A percentile compares a stretch with the other conserved stretches of the same genome.
Evolutionary conservation across 2,888 invertebrate species (phyloP).

Genomic region (Mesorhabditis sp.): DNA sequence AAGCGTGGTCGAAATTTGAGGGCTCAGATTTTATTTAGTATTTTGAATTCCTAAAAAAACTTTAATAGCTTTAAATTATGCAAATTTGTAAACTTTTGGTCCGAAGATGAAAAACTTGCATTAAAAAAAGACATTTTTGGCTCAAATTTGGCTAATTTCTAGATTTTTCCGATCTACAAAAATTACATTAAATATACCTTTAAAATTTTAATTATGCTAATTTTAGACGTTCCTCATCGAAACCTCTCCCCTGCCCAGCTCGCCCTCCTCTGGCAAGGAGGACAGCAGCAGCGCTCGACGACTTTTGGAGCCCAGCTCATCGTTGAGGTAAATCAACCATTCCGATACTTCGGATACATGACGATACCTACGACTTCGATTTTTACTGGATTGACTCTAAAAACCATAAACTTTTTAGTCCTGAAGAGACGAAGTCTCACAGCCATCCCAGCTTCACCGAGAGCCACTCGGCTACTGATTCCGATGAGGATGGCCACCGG

Average conservation of each 20-base stretch:
- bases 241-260: background rate
- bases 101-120: too few relatives aligned
- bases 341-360: background rate
- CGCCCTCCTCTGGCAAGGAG: background rate
- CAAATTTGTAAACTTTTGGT: too few relatives aligned
- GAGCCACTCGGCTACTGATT: conserved; percentile 3
- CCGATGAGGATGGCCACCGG: background rate
- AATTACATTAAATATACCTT: too few relatives aligned
- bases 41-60: too few relatives aligned
- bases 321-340: background rate
- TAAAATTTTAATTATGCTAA: too few relatives aligned
- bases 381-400: background rate
- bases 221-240: background rate
- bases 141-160: too few relatives aligned
- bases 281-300: background rate
- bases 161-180: too few relatives aligned
- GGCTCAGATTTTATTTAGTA: too few relatives aligned
- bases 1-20: too few relatives aligned
- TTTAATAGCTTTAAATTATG: too few relatives aligned
- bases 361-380: background rate
- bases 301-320: conserved; percentile 1
- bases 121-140: too few relatives aligned
- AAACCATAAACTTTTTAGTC: background rate
- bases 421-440: background rate
- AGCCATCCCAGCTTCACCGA: background rate